Evolutionary conservation across 1,140 invertebrate species (phyloP).

Genomic region (Sminthurides bifidus): DNA sequence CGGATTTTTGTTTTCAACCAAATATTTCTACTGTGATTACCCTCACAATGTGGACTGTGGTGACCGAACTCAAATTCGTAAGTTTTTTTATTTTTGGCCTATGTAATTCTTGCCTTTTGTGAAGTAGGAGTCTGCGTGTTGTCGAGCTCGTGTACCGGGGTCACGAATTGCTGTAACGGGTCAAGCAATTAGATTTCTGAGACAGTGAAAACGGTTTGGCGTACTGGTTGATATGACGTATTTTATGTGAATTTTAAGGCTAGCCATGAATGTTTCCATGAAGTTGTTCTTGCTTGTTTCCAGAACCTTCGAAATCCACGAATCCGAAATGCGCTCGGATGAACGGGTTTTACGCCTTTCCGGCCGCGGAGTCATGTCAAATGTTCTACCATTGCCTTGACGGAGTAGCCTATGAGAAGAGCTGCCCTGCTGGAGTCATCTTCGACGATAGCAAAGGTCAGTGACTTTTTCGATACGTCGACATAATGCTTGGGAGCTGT

Average conservation of each 20-base stretch:
- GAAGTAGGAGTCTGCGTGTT: too few relatives aligned
- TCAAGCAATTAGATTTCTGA: background rate
- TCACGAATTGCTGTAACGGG: background rate
- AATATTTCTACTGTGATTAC: constrained; percentile 35
- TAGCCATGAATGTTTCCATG: background rate
- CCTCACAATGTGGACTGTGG: constrained; percentile 37
- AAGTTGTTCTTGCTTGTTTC: constrained; percentile 3
- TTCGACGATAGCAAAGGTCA: constrained; percentile 35
- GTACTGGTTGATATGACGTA: background rate
- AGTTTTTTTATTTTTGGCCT: constrained; percentile 31
- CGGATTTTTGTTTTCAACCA: constrained; percentile 37
- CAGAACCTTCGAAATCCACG: constrained; percentile 32
- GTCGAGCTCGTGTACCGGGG: background rate
- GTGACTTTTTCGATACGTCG: too few relatives aligned
- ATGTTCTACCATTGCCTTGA: constrained; percentile 37
- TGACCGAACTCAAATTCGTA: constrained; percentile 34
- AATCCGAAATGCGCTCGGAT: constrained; percentile 34
- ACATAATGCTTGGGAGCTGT: too few relatives aligned
- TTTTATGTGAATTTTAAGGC: background rate
- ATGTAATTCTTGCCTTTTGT: too few relatives aligned
- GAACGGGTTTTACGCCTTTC: constrained; percentile 36
- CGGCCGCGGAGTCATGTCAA: constrained; percentile 33
- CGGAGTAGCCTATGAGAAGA: constrained; percentile 31
- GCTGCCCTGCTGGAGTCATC: constrained; percentile 39
- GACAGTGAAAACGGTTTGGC: background rate